A percentile compares a stretch with the other conserved stretches of the same genome.
These are phyloP conservation scores for Ladona fulva DNA, from an alignment of 1,140 invertebrate species.

Conservation along the genomic window DNA sequence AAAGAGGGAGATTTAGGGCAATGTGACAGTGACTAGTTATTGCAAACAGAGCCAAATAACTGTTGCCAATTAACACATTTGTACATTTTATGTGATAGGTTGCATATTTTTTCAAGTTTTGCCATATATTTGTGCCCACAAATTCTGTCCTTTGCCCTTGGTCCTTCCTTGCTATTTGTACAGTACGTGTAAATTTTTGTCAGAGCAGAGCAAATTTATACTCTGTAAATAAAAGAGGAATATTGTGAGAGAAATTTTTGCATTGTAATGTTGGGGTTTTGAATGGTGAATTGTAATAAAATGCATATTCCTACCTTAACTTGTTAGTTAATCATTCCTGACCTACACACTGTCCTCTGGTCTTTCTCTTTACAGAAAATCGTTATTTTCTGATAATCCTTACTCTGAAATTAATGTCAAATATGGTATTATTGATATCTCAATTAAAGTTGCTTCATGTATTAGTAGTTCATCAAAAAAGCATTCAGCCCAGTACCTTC, in stretches of 20 bases:
- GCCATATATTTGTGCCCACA: neutral
- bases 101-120: slow-evolving; percentile 7
- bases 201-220: neutral
- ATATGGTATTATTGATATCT: too few species aligned
- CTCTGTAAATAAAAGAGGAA: neutral
- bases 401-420: too few species aligned
- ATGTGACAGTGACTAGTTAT: neutral
- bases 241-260: neutral
- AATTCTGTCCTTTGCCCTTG: neutral
- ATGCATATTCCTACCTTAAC: neutral
- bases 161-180: neutral
- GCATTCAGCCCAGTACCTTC: too few species aligned
- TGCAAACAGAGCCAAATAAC: neutral
- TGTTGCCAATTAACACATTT: neutral
- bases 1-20: neutral
- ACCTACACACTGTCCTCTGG: too few species aligned
- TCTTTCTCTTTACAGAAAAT: too few species aligned
- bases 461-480: too few species aligned
- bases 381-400: too few species aligned
- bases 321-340: too few species aligned
- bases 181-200: neutral
- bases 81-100: neutral
- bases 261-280: slow-evolving; percentile 6
- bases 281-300: neutral
- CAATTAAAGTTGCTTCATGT: too few species aligned